Evolutionary conservation across 2,888 invertebrate genomes (phyloP).

Genomic region (Caenorhabditis sp.): DNA sequence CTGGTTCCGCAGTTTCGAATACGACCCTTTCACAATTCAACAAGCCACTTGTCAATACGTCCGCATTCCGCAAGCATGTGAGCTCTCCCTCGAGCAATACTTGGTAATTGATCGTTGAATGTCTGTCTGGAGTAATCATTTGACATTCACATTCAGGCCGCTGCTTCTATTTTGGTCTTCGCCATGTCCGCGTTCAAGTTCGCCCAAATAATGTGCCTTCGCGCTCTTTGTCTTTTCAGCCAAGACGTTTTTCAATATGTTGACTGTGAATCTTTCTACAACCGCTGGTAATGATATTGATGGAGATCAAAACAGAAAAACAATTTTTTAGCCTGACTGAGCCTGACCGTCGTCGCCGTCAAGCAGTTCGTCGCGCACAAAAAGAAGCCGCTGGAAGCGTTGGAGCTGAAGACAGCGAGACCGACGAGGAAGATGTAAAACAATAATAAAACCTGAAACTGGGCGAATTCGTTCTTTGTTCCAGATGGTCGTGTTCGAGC

Average conservation of each 20-base stretch:
- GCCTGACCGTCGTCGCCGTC: constrained; percentile 50
- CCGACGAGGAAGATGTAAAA: constrained; percentile 59
- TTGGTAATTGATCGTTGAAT: constrained; percentile 14
- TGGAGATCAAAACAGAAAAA: not conserved
- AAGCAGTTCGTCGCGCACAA: constrained; percentile 33
- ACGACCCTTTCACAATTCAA: constrained; percentile 39
- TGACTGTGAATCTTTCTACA: constrained; percentile 46
- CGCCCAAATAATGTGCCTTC: constrained; percentile 50
- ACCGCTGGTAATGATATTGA: constrained; percentile 33
- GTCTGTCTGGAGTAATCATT: not conserved
- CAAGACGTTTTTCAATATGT: constrained; percentile 47
- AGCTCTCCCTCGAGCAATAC: constrained; percentile 29
- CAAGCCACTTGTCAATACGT: constrained; percentile 46
- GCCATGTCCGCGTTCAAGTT: constrained; percentile 31
- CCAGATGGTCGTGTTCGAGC: constrained; percentile 62
- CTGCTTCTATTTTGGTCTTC: constrained; percentile 20
- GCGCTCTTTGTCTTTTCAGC: constrained; percentile 48
- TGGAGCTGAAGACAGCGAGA: constrained; percentile 32
- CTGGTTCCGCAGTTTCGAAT: constrained; percentile 35
- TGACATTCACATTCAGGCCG: constrained; percentile 23
- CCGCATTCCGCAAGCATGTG: constrained; percentile 38
- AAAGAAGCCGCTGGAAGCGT: not conserved
- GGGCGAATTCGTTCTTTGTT: not conserved
- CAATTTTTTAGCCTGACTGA: constrained; percentile 33
- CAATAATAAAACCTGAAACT: not conserved